Conservation (phyloP, 2,797 vertebrate species). For the Hydrocynus forskahlii region DNA sequence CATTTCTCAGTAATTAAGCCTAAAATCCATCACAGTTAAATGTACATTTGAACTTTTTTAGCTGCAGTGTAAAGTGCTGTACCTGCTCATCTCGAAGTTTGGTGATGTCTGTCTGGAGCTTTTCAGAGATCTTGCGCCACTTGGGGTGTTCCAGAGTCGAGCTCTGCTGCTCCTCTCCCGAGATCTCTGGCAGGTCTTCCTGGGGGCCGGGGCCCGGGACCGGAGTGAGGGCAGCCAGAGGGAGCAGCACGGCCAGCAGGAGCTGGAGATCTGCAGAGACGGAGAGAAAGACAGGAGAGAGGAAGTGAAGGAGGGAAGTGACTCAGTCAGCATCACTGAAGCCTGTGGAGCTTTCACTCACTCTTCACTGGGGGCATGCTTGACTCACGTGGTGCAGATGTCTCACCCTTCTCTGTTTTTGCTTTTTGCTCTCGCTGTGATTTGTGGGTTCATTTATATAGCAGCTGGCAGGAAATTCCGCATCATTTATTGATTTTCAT, state of each 20-base stretch:
- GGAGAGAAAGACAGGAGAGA: not conserved
- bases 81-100: conserved; percentile 63
- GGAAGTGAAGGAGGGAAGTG: not conserved
- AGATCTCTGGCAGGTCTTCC: conserved; percentile 53
- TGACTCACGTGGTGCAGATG: not conserved
- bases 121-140: conserved; percentile 40
- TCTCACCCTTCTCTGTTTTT: not conserved
- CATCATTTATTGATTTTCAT: not conserved
- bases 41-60: not conserved
- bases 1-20: too few relatives aligned
- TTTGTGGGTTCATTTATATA: conserved; percentile 45
- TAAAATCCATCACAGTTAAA: too few relatives aligned
- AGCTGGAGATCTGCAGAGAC: conserved; percentile 49
- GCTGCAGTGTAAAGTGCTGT: conserved; percentile 13
- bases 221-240: conserved; percentile 8
- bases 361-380: conserved; percentile 39
- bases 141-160: not conserved
- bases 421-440: not conserved
- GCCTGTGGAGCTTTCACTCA: conserved; percentile 31
- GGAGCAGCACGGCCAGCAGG: conserved; percentile 51
- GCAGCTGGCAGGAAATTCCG: conserved; percentile 43
- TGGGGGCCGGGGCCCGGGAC: conserved; percentile 8
- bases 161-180: conserved; percentile 63
- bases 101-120: conserved; percentile 3
- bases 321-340: conserved; percentile 20